phyloP scores from a whole-genome alignment of 2,113 vertebrate genomes.

The Panthera tigris region DNA sequence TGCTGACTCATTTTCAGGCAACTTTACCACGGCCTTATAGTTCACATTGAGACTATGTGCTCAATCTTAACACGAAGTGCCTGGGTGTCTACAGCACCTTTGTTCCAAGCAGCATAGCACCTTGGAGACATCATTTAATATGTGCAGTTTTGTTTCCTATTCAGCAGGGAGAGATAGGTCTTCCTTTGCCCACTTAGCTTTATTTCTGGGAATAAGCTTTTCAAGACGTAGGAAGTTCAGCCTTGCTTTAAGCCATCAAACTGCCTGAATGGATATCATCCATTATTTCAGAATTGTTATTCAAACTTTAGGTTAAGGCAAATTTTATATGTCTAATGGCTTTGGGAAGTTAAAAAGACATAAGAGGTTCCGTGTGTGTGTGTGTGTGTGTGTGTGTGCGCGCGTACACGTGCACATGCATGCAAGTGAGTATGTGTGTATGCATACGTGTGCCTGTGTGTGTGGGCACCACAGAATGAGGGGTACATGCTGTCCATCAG shows the following conservation, averaged over 20 bases:
- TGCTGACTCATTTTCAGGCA: not conserved
- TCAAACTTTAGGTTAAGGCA: slow-evolving; percentile 9
- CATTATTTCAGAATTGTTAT: slow-evolving; percentile 11
- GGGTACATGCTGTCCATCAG: not conserved
- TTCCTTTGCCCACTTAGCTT: slow-evolving; percentile 24
- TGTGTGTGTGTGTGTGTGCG: not conserved
- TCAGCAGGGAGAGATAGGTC: not conserved
- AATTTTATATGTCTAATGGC: not conserved
- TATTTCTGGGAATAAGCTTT: slow-evolving; percentile 12
- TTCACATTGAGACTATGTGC: not conserved
- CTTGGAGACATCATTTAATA: not conserved
- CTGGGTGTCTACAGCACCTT: not conserved
- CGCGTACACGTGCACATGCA: too few relatives aligned
- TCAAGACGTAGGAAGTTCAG: not conserved
- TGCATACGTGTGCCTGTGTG: not conserved
- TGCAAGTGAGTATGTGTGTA: too few relatives aligned
- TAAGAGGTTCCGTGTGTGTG: not conserved
- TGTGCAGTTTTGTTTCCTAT: not conserved
- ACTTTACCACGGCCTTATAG: not conserved
- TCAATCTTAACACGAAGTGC: not conserved
- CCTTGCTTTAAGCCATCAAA: not conserved
- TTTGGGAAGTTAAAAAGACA: not conserved
- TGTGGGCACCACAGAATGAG: not conserved
- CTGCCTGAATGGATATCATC: not conserved
- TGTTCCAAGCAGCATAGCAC: not conserved